Conservation (phyloP, 35 echinoderm and acorn worm genomes). For the Hemicentrotus pulcherrimus region DNA sequence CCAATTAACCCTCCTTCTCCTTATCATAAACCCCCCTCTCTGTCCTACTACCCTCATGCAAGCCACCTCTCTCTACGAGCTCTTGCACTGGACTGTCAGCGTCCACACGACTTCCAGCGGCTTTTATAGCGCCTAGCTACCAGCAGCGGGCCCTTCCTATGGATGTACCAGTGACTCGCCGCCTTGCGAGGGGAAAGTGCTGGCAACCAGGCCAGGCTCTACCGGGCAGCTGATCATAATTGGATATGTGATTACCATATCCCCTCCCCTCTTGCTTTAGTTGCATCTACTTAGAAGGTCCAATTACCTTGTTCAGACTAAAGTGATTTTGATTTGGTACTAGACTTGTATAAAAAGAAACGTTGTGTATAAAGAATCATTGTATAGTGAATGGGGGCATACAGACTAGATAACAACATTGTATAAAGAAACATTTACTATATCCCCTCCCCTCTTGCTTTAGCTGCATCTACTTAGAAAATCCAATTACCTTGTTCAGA, state of each 20-base stretch:
- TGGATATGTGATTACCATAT: slow-evolving; percentile 11
- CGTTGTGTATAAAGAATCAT: no score
- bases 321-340: no score
- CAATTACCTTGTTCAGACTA: background rate
- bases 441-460: no score
- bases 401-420: no score
- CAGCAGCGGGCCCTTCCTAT: background rate
- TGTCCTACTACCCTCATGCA: background rate
- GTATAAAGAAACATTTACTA: no score
- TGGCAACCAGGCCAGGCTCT: background rate
- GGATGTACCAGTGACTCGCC: background rate
- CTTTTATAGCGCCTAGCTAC: background rate
- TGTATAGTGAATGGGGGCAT: no score
- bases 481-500: background rate
- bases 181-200: background rate
- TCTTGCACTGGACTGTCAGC: background rate
- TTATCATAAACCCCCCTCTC: background rate
- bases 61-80: background rate
- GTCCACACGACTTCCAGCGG: background rate
- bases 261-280: background rate
- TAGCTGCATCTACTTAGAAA: background rate
- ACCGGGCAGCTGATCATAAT: background rate
- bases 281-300: background rate
- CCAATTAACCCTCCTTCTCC: background rate
- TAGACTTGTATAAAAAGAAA: no score